These are phyloP conservation scores for Tiliqua scincoides DNA, from an alignment of 2,113 vertebrate genomes.

Conservation along the genomic window DNA sequence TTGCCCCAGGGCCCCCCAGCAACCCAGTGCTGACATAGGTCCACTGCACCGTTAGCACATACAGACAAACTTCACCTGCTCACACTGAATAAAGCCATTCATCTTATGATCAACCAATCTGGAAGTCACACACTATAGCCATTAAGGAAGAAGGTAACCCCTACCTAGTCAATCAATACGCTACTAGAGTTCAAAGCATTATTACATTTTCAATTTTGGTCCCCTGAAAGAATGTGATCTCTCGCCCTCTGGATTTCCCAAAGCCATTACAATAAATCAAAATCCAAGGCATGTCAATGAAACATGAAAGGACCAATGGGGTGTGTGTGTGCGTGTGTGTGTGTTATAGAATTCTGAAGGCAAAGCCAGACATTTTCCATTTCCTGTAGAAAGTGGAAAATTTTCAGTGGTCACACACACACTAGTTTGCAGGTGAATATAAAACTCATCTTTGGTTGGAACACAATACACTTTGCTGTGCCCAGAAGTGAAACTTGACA, in stretches of 20 bases:
- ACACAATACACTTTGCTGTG: not conserved
- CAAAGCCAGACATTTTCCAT: not conserved
- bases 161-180: not conserved
- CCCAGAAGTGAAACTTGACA: not conserved
- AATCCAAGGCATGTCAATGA: constrained; percentile 32
- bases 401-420: constrained; percentile 25
- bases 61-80: not conserved
- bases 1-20: not conserved
- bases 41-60: not conserved
- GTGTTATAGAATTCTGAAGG: constrained; percentile 31
- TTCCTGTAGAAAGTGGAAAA: constrained; percentile 15
- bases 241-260: constrained; percentile 41
- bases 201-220: constrained; percentile 57
- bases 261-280: constrained; percentile 47
- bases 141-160: not conserved
- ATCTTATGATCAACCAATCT: not conserved
- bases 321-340: constrained; percentile 48
- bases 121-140: constrained; percentile 15
- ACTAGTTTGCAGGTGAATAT: not conserved
- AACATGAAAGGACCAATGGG: constrained; percentile 51
- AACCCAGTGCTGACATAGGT: not conserved
- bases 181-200: constrained; percentile 50
- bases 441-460: not conserved
- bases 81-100: not conserved
- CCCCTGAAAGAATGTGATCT: constrained; percentile 32